Evolutionary conservation across 2,888 invertebrate genomes (phyloP), one percentile per base, ranked within the genome.

Genomic region (Chaetogeoica ovagalla): DNA sequence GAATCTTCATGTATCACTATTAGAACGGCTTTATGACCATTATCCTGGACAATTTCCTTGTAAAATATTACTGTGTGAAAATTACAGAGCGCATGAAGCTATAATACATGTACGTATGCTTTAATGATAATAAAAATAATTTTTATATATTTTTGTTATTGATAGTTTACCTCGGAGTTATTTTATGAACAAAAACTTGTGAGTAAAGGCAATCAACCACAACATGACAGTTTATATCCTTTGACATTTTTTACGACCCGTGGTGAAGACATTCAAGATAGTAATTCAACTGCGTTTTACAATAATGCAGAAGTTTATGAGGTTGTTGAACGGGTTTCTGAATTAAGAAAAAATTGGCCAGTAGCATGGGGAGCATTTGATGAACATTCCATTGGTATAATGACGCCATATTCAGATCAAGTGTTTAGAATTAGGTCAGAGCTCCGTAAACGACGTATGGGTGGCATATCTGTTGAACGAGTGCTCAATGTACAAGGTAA

Each of bases 361-460:
- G 86, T 88, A 2, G 88, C 90, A 3, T 92, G 92, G 91, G 94
- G 94, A 71, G 90, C 91, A 82, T 89, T 91, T 72, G 90, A 90
- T 83, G 93, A 93, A 84, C 91, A 90, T 82, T 91, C 92, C 82
- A 93, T 95, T 82, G 94, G 94, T 1, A 92, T 95, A n/a, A 91
- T 95, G 86, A 92, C 93, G 0, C 94, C 94, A 0, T 95, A 94
- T 86, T 90, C 92, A 0, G 94, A 94, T 86, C 95, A 95, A 88
- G 90, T 88, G 21, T 90, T 91, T 83, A 88, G 92, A 82, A 93
- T 95, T 83, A 89, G 94, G 81, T 90, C 90, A 48, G 94, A 94
- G 84, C 86, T 95, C 77, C 88, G 94, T 43, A 93, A 93, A 85
- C 89, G 91, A 8, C 89, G 91, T 52, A 89, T 94, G 86, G 90